A percentile compares a stretch with the other conserved stretches of the same genome.
Conservation (phyloP, 1,140 invertebrate species). For the Vanessa atalanta region DNA sequence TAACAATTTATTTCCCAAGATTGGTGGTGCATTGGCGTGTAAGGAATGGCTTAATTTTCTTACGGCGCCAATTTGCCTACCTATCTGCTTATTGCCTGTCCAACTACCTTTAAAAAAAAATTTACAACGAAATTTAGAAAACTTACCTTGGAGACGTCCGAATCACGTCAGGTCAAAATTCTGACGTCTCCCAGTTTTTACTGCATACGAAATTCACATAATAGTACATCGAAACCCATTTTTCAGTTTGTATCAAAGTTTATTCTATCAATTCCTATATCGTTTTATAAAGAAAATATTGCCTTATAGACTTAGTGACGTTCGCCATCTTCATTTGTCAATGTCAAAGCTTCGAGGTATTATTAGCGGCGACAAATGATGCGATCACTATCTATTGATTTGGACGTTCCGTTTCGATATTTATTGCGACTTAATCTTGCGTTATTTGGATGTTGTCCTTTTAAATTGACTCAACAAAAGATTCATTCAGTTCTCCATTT, state of each 20-base stretch:
- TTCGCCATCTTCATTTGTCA: conserved; percentile 46
- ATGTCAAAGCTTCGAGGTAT: conserved; percentile 41
- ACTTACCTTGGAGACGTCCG: no score
- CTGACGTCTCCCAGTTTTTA: no score
- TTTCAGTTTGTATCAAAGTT: background rate
- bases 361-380: conserved; percentile 54
- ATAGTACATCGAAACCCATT: background rate
- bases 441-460: background rate
- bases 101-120: no score
- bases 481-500: no score
- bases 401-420: conserved; percentile 12
- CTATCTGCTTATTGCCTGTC: no score
- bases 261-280: conserved; percentile 4
- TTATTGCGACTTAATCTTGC: conserved; percentile 14
- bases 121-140: no score
- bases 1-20: no score
- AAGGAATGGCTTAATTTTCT: no score
- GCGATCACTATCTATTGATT: conserved; percentile 33
- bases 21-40: no score
- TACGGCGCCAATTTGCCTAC: no score
- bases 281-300: conserved; percentile 20
- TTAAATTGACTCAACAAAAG: background rate
- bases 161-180: no score
- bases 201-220: no score
- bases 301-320: conserved; percentile 12